Base-by-base conservation (phyloP, 2,888 invertebrate species). In the Epiblema foenella region DNA sequence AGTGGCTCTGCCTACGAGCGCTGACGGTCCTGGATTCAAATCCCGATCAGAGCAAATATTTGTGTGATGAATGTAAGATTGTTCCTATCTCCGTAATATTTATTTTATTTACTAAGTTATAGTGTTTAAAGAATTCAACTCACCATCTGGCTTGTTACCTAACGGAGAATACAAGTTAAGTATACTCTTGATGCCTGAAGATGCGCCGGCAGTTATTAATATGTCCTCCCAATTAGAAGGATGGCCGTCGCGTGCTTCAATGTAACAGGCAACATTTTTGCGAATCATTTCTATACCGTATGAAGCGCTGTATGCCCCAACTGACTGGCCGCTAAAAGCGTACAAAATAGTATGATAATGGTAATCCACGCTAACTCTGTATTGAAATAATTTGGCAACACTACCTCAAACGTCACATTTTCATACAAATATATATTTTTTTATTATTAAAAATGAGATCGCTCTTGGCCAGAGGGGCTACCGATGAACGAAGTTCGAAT, bases 251-350 rank as follows among this genome's bases (percentile, higher is more conserved):
- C 99, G 96, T 20, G 95, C 89, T 85, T 95, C 89, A 82, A 99
- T 99, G 91, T 97, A 99, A 73, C 95, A 93, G 0, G 99, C 98
- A 18, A 96, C 97, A 89, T 98, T 97, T 69, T 95, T 95, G 5
- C 99, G 95, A 78, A 99, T 96, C 39, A 97, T 84, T 89, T 98
- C 98, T 76, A 99, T 96, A 54, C 99, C 99, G 67, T 96, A 95
- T 60, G 98, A 98, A 85, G 97, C 97, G 37, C 97, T 96, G 94
- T 99, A 99, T 0, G 99, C 95, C 11, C 99, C 99, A 59, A 97
- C 95, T 39, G 98, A 98, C 18, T 94, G 85, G 0, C 98, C 98
- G 74, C 95, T 96, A 17, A 17, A n/a, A 5, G 11, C 33, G 17
- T 37, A 10, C 0, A 58, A 58, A 9, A 39, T 39, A 39, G 18